Evolutionary conservation across 2,888 invertebrate genomes (phyloP).

Genomic region (Syrista parreyssii): DNA sequence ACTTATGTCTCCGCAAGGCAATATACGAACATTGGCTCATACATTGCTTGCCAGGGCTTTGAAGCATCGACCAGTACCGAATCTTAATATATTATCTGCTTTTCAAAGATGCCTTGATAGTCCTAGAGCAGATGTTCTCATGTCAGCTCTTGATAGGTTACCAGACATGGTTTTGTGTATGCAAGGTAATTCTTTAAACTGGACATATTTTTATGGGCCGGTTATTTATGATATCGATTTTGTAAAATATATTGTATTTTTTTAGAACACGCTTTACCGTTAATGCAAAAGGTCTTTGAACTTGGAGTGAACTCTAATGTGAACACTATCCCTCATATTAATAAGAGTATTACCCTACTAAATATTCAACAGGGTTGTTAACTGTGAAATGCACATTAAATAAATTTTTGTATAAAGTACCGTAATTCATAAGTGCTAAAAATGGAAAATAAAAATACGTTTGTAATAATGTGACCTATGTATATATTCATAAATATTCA

Average conservation of each 20-base stretch:
- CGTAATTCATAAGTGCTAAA: neutral
- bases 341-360: constrained; percentile 82
- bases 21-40: constrained; percentile 78
- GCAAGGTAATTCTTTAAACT: constrained; percentile 69
- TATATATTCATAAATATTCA: constrained; percentile 10
- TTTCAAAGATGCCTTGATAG: constrained; percentile 86
- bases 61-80: constrained; percentile 74
- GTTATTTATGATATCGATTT: neutral
- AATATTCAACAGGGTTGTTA: constrained; percentile 87
- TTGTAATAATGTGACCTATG: constrained; percentile 9
- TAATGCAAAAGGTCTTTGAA: constrained; percentile 85
- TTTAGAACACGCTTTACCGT: constrained; percentile 81
- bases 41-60: constrained; percentile 78
- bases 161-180: constrained; percentile 85
- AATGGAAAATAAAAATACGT: neutral
- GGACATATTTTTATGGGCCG: neutral
- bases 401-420: constrained; percentile 35
- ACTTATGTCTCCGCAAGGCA: constrained; percentile 71
- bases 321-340: constrained; percentile 80
- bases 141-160: constrained; percentile 82
- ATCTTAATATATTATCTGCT: constrained; percentile 77
- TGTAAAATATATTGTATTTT: constrained; percentile 37
- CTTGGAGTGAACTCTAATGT: constrained; percentile 83
- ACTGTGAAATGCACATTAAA: constrained; percentile 21
- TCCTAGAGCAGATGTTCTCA: constrained; percentile 81